Evolutionary conservation across 1,140 invertebrate species (phyloP).

Genomic region (Heterodera schachtii): DNA sequence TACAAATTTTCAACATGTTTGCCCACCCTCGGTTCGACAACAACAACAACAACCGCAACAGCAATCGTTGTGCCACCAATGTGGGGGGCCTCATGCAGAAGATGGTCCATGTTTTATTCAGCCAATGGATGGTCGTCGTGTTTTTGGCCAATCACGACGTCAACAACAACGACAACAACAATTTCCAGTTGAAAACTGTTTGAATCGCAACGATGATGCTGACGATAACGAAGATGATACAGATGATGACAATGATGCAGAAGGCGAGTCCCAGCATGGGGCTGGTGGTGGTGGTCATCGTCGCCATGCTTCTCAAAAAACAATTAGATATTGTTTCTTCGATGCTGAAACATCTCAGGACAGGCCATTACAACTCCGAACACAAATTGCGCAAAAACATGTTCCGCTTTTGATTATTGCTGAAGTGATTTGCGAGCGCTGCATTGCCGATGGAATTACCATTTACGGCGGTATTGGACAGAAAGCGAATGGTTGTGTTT

Average conservation of each 20-base stretch:
- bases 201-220: neutral
- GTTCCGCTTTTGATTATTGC: slow-evolving; percentile 13
- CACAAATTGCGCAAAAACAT: neutral
- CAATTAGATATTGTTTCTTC: slow-evolving; percentile 1
- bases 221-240: neutral
- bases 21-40: neutral
- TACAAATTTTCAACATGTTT: neutral
- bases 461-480: neutral
- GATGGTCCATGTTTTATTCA: slow-evolving; percentile 16
- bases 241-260: too few species aligned
- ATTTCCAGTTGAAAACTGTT: too few species aligned
- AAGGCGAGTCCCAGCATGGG: too few species aligned
- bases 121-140: neutral
- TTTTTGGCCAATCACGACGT: too few species aligned
- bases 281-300: too few species aligned
- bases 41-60: too few species aligned
- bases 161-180: too few species aligned
- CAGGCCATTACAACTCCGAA: neutral
- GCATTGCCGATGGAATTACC: neutral
- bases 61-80: too few species aligned
- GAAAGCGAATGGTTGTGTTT: slow-evolving; percentile 1
- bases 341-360: slow-evolving; percentile 11
- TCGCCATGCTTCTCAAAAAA: too few species aligned
- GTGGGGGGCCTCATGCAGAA: neutral
- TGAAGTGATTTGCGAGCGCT: slow-evolving; percentile 17